Conservation (phyloP, 2,888 invertebrate genomes). For the Xestia rhomboidea region DNA sequence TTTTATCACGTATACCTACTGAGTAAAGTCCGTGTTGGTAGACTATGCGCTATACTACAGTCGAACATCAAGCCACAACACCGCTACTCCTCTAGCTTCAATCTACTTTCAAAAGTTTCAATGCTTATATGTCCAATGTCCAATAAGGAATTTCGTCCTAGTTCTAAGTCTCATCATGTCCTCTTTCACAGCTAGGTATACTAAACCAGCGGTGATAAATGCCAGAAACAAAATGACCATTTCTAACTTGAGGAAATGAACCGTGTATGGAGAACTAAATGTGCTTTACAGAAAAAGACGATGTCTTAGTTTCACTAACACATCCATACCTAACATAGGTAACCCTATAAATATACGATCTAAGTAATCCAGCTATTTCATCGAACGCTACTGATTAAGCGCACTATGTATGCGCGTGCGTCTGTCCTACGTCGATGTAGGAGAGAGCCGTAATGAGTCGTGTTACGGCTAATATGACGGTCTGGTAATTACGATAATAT, state of each 20-base stretch:
- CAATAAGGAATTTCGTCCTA: background rate
- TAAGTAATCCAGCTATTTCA: constrained; percentile 10
- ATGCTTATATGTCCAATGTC: background rate
- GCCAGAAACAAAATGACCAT: background rate
- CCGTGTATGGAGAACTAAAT: background rate
- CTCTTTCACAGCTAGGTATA: background rate
- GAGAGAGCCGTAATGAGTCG: constrained; percentile 57
- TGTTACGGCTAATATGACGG: constrained; percentile 50
- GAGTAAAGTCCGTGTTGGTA: background rate
- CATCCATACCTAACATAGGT: constrained; percentile 1
- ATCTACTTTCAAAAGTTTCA: background rate
- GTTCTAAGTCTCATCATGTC: background rate
- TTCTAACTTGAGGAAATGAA: background rate
- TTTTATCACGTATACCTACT: background rate
- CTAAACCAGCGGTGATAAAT: background rate
- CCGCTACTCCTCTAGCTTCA: background rate
- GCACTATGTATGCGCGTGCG: constrained; percentile 35
- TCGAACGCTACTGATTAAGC: constrained; percentile 27
- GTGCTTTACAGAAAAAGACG: background rate
- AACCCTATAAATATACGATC: background rate
- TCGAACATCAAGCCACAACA: background rate
- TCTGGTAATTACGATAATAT: constrained; percentile 54
- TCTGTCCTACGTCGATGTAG: background rate
- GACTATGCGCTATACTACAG: background rate
- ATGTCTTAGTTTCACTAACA: background rate